Evolutionary conservation across 1,140 invertebrate genomes (phyloP).

Genomic region (Anastrepha obliqua): DNA sequence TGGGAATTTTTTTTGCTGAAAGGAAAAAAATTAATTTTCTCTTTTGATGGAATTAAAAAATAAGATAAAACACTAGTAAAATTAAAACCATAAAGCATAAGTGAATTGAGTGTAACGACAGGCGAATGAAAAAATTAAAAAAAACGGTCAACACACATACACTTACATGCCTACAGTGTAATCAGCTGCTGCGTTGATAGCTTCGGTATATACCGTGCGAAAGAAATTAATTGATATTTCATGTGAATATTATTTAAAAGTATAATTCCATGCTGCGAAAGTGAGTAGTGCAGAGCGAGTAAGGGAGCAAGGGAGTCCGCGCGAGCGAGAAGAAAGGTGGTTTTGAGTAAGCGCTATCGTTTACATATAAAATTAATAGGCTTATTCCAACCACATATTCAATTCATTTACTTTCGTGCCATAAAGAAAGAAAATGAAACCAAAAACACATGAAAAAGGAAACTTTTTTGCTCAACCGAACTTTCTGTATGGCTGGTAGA

Average conservation of each 20-base stretch:
- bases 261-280: constrained; percentile 19
- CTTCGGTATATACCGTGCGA: not conserved
- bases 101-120: not conserved
- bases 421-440: not conserved
- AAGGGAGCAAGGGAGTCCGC: not conserved
- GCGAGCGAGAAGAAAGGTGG: not conserved
- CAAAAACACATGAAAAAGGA: not conserved
- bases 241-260: constrained; percentile 51
- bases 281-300: not conserved
- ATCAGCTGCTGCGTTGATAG: not conserved
- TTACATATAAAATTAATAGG: constrained; percentile 52
- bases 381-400: constrained; percentile 41
- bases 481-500: not conserved
- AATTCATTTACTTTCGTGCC: constrained; percentile 34
- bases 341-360: constrained; percentile 5
- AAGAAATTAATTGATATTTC: constrained; percentile 52
- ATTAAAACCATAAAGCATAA: constrained; percentile 32
- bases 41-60: constrained; percentile 49
- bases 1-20: not conserved
- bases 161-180: not conserved
- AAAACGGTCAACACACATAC: not conserved
- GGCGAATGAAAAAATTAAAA: not conserved
- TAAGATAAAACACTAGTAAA: constrained; percentile 18
- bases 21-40: constrained; percentile 50
- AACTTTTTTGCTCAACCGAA: not conserved